Base-by-base conservation (phyloP, 1,140 invertebrate genomes). In the Rhopalosiphum maidis region DNA sequence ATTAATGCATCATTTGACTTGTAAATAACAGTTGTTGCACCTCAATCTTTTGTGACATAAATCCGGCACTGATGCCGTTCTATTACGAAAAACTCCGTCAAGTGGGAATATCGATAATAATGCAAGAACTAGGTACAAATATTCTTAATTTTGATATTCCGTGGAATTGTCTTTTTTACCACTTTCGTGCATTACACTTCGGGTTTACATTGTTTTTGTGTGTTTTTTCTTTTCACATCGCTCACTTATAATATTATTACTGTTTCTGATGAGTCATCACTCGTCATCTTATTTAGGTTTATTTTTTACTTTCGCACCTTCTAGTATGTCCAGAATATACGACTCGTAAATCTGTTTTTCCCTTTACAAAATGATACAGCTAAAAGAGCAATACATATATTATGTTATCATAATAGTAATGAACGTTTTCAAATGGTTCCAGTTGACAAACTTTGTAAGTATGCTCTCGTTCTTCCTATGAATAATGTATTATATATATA, bases 271-370 rank as follows among this genome's bases (percentile, higher is more conserved):
- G 37, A 41, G 83, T 85, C 83, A 85, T 87, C 43, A 21, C 60
- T 68, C 60, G 30, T 68, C 60, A 68, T n/a, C 30, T 68, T n/a
- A n/a, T n/a, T n/a, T n/a, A n/a, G 60, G 15, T 51, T 18, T 77
- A 30, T 77, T 68, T 68, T 87, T 87, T 46, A 46, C 41, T 87
- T 87, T 87, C 85, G 43, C 85, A 25, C 85, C 85, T n/a, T 77
- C 85, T 87, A 30, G 85, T 46, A n/a, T 43, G 43, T 15, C 25
- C 1, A 46, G 11, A 46, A 41, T 43, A 41, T 43, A 43, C 41
- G 77, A 37, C 77, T 35, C 22, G 35, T 37, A 37, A 83, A 21
- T 83, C 21, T 37, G 35, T 83, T 83, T 83, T 83, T 83, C 1
- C 21, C 18, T 7, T 35, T 83, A 37, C n/a, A 83, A 83, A 37